A percentile compares a stretch with the other conserved stretches of the same genome.
Conservation (phyloP, 2,113 vertebrate genomes). For the Nerophis lumbriciformis region DNA sequence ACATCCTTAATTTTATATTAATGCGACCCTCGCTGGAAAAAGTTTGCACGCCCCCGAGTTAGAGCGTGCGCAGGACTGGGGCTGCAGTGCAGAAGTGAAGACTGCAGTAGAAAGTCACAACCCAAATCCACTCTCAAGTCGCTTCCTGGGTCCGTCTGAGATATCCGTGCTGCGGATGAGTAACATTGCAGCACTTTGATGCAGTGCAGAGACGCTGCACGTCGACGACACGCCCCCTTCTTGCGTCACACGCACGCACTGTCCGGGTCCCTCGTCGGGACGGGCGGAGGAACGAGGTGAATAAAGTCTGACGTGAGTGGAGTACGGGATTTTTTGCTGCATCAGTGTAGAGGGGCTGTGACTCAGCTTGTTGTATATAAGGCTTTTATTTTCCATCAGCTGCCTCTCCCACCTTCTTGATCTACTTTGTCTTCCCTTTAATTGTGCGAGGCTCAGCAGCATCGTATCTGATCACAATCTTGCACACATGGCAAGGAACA, state of each 20-base stretch:
- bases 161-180: slow-evolving; percentile 14
- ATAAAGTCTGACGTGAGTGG: slow-evolving; percentile 27
- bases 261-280: not conserved
- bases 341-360: slow-evolving; percentile 54
- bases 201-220: slow-evolving; percentile 31
- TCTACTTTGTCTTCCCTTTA: slow-evolving; percentile 54
- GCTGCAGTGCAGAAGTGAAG: slow-evolving; percentile 60
- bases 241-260: slow-evolving; percentile 35
- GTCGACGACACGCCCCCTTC: slow-evolving; percentile 53
- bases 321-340: slow-evolving; percentile 60
- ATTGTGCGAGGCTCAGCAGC: not conserved
- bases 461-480: slow-evolving; percentile 12
- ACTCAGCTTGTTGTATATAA: slow-evolving; percentile 58
- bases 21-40: no score
- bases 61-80: slow-evolving; percentile 2
- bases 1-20: no score
- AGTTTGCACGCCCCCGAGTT: no score
- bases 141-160: no score
- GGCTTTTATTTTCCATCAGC: slow-evolving; percentile 19
- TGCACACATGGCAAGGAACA: not conserved
- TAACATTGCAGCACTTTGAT: slow-evolving; percentile 44
- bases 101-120: slow-evolving; percentile 1
- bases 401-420: slow-evolving; percentile 31
- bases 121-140: not conserved
- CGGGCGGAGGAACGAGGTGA: slow-evolving; percentile 31